Evolutionary conservation across 2,888 invertebrate genomes (phyloP), one percentile per base, ranked within the genome.

Genomic region (Tetragonula carbonaria): DNA sequence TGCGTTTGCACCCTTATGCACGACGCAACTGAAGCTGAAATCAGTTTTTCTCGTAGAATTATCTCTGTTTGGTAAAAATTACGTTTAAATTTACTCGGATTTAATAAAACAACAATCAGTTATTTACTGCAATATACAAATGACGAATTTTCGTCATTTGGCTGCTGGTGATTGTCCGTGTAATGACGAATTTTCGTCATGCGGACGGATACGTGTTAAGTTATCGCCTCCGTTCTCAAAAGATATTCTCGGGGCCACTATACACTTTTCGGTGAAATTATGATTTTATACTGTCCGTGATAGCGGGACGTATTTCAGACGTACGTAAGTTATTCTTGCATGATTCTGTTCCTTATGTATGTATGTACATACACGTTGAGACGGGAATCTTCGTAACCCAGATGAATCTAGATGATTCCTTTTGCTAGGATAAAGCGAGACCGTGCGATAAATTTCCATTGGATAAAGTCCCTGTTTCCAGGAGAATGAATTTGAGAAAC

Each of bases 221-320:
- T 74, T 55, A 74, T 74, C 38, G 23, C 53, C 55, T 65, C 65
- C 18, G 55, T 74, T 65, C 3, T 38, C 38, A 38, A 55, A 74
- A 21, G 65, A 55, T 53, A 45, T 45, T 28, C 45, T 23, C 45
- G 23, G 66, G 59, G 28, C 45, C 45, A 23, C n/a, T 55, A 21
- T 67, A 38, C 23, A 67, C 45, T 66, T 65, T 67, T 50, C 66
- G 55, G 45, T 2, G 66, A 21, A 75, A 67, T 57, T 51, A 75
- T 57, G 62, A 65, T 75, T 75, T 75, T 57, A 75, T 55, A 57
- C 28, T 28, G 21, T 57, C 45, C 45, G 74, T 55, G 67, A 66
- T 75, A 57, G 74, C 21, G 23, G 74, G 38, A 57, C 33, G 67
- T 75, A 75, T 75, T 67, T 67, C 66, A 75, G 21, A 28, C 16